phyloP scores from a whole-genome alignment of 2,113 vertebrate genomes.

The Pygoscelis adeliae region DNA sequence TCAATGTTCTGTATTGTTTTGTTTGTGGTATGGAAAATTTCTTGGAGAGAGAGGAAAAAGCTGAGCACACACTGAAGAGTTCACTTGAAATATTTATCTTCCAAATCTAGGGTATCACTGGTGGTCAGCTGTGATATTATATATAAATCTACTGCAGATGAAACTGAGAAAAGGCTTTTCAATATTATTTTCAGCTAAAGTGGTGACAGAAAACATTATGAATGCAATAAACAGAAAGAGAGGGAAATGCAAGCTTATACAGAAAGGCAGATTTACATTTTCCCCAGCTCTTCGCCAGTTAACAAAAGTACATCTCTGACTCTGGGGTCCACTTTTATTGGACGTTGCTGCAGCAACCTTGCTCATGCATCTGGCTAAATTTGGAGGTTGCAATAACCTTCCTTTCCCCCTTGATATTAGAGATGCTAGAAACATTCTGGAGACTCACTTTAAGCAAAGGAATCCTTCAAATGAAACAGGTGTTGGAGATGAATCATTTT shows the following conservation, averaged over 20 bases:
- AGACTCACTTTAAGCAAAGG: not conserved
- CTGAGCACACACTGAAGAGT: not conserved
- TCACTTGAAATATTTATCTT: not conserved
- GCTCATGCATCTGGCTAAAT: rapidly evolving
- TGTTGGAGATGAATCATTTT: constrained; percentile 35
- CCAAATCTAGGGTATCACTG: not conserved
- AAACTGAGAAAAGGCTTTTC: not conserved
- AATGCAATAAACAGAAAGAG: constrained; percentile 2
- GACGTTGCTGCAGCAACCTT: not conserved
- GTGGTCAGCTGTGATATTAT: not conserved
- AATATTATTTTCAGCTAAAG: constrained; percentile 4
- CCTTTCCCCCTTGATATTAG: not conserved
- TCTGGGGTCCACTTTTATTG: not conserved
- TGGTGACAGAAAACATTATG: not conserved
- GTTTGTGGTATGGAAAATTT: not conserved
- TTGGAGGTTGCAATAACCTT: not conserved
- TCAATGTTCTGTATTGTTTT: not conserved
- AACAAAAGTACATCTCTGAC: not conserved
- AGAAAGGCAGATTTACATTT: not conserved
- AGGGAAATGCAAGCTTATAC: not conserved
- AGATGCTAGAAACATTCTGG: not conserved
- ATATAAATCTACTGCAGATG: not conserved
- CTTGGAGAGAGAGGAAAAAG: not conserved
- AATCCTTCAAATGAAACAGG: constrained; percentile 31
- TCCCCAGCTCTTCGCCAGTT: not conserved